Base-by-base conservation (phyloP, 2,113 vertebrate species). In the Podiceps cristatus region DNA sequence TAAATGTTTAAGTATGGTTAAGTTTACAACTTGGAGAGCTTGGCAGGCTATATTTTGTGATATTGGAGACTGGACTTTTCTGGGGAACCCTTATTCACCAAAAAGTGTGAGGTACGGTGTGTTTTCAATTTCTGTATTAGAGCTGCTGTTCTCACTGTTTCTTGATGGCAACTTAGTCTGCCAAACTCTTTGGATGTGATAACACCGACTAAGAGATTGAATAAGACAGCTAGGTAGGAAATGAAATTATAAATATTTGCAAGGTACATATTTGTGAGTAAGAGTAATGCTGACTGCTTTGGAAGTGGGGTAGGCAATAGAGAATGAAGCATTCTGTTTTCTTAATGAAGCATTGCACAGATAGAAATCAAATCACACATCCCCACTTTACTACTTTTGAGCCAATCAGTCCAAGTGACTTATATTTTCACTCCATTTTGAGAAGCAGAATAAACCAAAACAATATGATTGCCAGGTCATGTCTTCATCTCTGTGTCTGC, bases 271-370 rank as follows among this genome's bases (percentile, higher is more conserved):
- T 95, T 86, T 97, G 60, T 3, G 17, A 96, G 64, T 60, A 79
- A 87, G 58, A 96, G 77, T 64, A 89, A 64, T 28, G 27, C 22
- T 93, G 81, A 42, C 66, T 66, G 58, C 78, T 96, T 78, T 93
- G 94, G 69, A 90, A 87, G 58, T 4, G 0, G 23, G 16, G 11
- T 58, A 79, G 66, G 86, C 84, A 85, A 80, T 92, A 49, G 67
- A 63, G 77, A 96, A 71, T 95, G 77, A 90, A 87, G 58, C 72
- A 93, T 94, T 97, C 66, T 93, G 22, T 88, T 97, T 97, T 91
- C 84, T 58, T 94, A 93, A 90, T 93, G 58, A 91, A 97, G 62
- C 91, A 0, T 94, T 96, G 33, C 86, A 78, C 10, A 72, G 92
- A 78, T 86, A 89, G 64, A 86, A 96, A 97, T 95, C 92, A 72